phyloP scores from a whole-genome alignment of 2,113 vertebrate genomes.

The Cebus imitator region DNA sequence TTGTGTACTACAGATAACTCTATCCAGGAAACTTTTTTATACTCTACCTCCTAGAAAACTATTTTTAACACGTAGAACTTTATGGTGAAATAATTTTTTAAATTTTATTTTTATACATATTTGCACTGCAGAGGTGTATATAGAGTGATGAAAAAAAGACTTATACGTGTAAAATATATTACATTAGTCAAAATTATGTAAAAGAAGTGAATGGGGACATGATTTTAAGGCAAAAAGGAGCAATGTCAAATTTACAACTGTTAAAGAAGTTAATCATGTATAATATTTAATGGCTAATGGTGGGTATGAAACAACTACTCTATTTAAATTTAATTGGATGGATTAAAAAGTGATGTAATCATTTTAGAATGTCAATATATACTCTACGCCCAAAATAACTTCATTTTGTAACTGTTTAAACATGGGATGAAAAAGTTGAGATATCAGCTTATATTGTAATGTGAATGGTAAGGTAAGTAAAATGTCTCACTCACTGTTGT shows the following conservation, averaged over 20 bases:
- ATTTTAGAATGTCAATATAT: constrained; percentile 34
- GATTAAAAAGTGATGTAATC: background rate
- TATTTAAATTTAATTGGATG: background rate
- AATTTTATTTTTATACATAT: background rate
- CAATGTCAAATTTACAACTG: background rate
- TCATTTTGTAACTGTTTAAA: constrained; percentile 34
- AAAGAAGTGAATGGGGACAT: background rate
- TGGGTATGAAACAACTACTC: background rate
- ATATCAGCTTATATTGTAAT: background rate
- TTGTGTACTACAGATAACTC: background rate
- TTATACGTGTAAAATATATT: background rate
- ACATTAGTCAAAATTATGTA: background rate
- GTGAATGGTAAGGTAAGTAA: background rate
- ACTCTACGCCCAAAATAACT: background rate
- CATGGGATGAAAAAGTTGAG: background rate
- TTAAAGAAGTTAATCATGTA: background rate
- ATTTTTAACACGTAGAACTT: background rate
- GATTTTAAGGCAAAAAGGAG: constrained; percentile 7
- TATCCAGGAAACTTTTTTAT: background rate
- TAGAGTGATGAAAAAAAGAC: background rate
- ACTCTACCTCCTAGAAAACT: background rate
- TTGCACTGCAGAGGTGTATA: background rate
- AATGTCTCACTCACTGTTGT: background rate
- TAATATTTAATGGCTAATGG: background rate
- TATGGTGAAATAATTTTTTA: background rate